Base-by-base conservation (phyloP, 2,888 invertebrate genomes). In the Andricus quercusramuli region DNA sequence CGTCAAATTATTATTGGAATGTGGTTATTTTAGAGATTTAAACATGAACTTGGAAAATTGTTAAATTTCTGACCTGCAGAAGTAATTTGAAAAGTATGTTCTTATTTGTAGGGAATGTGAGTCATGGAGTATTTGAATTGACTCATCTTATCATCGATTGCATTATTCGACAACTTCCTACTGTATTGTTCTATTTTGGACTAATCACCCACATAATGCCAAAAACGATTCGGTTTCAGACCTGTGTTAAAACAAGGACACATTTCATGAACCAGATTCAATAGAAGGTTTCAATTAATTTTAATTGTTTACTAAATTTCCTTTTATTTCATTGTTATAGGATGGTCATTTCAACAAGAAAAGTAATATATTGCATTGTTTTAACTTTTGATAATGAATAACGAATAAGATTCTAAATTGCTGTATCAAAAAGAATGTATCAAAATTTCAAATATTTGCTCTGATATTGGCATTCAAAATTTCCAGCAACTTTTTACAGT, bases 171-270 rank as follows among this genome's bases (percentile, higher is more conserved):
- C 2, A 25, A 22, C 25, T 15, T 62, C 25, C 25, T 25, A 25
- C 13, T 25, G 11, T 41, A 41, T n/a, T n/a, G 41, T 66, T 41
- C n/a, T 66, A 41, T 66, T 32, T 66, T 67, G 6, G 11, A 22
- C 22, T 67, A 41, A 67, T 67, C 22, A 41, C n/a, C 67, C 67
- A 41, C 67, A 41, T 67, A 22, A 29, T 64, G 64, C 29, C 8
- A 4, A 17, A 29, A 64, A 66, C 11, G 8, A 37, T 66, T 66
- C 15, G 11, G 11, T 32, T 66, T 66, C 17, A 29, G n/a, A 20
- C n/a, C 9, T 13, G 37, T 41, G 41, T n/a, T 67, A 4, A 67
- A 41, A 15, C 37, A 15, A 44, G 37, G 37, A 22, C 37, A 67
- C 13, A 67, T 20, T 41, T n/a, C 41, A 22, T 41, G 13, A 64